These are phyloP conservation scores for Lanius collurio DNA, from an alignment of 2,113 vertebrate genomes.

Conservation along the genomic window DNA sequence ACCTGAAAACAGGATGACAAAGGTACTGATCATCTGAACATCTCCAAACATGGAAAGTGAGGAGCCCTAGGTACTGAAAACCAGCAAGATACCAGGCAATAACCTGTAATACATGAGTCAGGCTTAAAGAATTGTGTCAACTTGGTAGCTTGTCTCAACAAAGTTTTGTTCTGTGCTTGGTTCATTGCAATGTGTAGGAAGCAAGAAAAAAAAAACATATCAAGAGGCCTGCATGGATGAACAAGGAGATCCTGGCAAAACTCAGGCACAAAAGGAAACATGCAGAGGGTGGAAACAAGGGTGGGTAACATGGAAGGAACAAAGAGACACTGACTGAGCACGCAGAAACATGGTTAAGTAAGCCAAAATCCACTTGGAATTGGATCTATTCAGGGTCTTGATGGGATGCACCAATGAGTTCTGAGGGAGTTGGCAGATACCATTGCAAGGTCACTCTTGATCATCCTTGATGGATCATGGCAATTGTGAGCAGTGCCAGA, in stretches of 20 bases:
- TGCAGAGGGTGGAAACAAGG: neutral
- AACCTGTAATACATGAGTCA: neutral
- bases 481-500: neutral
- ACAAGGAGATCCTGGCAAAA: neutral
- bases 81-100: neutral
- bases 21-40: neutral
- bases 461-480: neutral
- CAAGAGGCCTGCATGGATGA: neutral
- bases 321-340: neutral
- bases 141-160: neutral
- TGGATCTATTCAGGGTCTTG: neutral
- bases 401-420: neutral
- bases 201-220: neutral
- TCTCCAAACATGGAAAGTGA: neutral
- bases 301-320: neutral
- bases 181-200: neutral
- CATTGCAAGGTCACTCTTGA: neutral
- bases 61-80: neutral
- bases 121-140: neutral
- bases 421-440: neutral
- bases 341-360: accelerated
- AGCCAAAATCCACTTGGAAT: neutral
- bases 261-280: neutral
- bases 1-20: neutral
- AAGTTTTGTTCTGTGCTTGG: neutral